Conservation (phyloP, 2,888 invertebrate species). For the Escarpia spicata region DNA sequence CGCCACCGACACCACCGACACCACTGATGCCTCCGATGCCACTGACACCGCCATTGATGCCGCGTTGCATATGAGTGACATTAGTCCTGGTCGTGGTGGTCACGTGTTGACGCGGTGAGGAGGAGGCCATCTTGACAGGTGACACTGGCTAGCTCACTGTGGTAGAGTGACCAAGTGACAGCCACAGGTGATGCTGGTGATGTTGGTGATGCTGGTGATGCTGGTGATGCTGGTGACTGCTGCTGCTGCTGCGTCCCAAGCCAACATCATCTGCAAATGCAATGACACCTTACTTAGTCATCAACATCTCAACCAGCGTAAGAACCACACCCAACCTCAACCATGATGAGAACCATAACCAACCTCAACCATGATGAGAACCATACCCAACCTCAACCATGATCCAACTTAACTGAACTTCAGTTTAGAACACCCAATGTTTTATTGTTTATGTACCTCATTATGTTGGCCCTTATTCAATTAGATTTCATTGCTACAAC, state of each 20-base stretch:
- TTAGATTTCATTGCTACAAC: background rate
- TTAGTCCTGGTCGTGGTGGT: background rate
- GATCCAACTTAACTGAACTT: background rate
- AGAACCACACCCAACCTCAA: background rate
- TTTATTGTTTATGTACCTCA: background rate
- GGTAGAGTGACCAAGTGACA: background rate
- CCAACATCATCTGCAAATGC: background rate
- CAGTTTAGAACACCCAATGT: background rate
- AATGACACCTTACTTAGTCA: background rate
- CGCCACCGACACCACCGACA: too few species aligned
- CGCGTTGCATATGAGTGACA: background rate
- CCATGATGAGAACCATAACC: background rate
- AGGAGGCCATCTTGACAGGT: background rate
- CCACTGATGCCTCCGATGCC: too few species aligned
- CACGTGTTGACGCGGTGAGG: background rate
- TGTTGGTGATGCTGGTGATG: too few species aligned
- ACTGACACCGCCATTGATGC: background rate
- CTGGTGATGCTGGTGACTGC: background rate
- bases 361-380: too few species aligned
- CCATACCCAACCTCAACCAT: background rate
- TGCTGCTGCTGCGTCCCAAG: background rate
- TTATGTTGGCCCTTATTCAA: background rate
- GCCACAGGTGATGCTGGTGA: background rate
- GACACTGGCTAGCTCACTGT: background rate
- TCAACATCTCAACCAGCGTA: background rate